A percentile compares a stretch with the other conserved stretches of the same genome.
Evolutionary conservation across 2,888 invertebrate species (phyloP).

Genomic region (Trissolcus brochymenae): DNA sequence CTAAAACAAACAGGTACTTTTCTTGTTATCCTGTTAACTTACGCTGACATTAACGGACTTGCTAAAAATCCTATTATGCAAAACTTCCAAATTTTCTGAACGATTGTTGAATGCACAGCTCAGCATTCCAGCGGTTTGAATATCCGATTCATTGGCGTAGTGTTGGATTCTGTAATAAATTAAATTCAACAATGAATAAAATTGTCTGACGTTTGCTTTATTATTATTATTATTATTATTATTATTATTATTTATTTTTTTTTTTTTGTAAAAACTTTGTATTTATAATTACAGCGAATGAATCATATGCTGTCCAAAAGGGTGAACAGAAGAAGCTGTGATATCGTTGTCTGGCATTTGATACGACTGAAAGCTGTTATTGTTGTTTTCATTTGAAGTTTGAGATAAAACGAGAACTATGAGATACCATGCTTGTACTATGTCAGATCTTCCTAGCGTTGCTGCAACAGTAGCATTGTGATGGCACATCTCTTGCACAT

Average conservation of each 20-base stretch:
- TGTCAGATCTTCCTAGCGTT: slow-evolving; percentile 84
- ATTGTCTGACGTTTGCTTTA: no score
- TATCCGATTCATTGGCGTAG: slow-evolving; percentile 87
- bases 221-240: no score
- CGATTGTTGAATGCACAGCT: slow-evolving; percentile 90
- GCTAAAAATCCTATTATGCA: slow-evolving; percentile 74
- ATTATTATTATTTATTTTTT: no score
- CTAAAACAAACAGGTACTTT: background rate
- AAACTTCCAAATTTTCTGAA: slow-evolving; percentile 78
- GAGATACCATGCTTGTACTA: slow-evolving; percentile 92
- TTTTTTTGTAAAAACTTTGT: background rate
- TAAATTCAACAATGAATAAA: background rate
- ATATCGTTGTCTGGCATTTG: slow-evolving; percentile 77
- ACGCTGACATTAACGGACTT: slow-evolving; percentile 79
- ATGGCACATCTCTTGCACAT: slow-evolving; percentile 83
- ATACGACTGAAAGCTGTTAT: slow-evolving; percentile 63
- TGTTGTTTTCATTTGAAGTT: slow-evolving; percentile 61
- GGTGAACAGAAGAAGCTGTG: slow-evolving; percentile 86
- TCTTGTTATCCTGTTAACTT: slow-evolving; percentile 67
- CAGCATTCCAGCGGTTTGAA: slow-evolving; percentile 96
- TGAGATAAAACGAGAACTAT: slow-evolving; percentile 82
- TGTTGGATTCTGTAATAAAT: slow-evolving; percentile 82
- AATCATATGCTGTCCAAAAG: slow-evolving; percentile 90
- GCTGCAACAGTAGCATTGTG: slow-evolving; percentile 88
- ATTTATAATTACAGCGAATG: slow-evolving; percentile 85